Base-by-base conservation (phyloP, 2,888 invertebrate species). In the Eurytoma californica region DNA sequence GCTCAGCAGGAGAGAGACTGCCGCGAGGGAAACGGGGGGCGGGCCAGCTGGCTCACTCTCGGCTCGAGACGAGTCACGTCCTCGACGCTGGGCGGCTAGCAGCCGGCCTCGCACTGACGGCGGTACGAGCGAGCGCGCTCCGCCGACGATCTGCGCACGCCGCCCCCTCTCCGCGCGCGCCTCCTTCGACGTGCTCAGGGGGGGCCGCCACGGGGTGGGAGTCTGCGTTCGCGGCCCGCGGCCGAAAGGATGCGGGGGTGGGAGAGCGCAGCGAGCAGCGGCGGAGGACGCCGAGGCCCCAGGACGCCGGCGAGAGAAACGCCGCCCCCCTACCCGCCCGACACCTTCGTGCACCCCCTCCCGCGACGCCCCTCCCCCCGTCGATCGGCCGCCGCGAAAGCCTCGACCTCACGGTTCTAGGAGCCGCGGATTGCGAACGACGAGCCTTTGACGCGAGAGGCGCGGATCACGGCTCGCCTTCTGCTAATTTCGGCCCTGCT, bases 61-160 rank as follows among this genome's bases (percentile, higher is more conserved):
- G 49, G 1, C 66, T 57, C 53, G 69, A 79, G 77, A 76, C 66
- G 69, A 79, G 77, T 74, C 66, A 82, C 82, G 79, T 80, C 82
- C 84, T 70, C 60, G 88, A 88, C 85, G 88, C 87, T 89, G 85
- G 88, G 86, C 89, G 88, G 89, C 88, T 87, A 86, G 87, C 86
- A 87, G 89, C 89, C 89, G 89, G 89, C 89, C 89, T 89, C 88
- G 86, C 87, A 90, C 90, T 89, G 88, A 83, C 84, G 83, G 13
- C n/a, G 13, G 66, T n/a, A 39, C 12, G 66, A 39, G 9, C 14
- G 66, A 55, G 69, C 30, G 69, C 18, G 55, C 30, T 30, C 28
- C 60, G 16, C 16, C 58, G n/a, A 57, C 18, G 39, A 39, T 39
- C 39, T 39, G 39, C 39, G 39, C 39, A 39, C 39, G 39, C 39